These are phyloP conservation scores for Stenotaenia linearis DNA, from an alignment of 2,888 invertebrate genomes.

Conservation along the genomic window DNA sequence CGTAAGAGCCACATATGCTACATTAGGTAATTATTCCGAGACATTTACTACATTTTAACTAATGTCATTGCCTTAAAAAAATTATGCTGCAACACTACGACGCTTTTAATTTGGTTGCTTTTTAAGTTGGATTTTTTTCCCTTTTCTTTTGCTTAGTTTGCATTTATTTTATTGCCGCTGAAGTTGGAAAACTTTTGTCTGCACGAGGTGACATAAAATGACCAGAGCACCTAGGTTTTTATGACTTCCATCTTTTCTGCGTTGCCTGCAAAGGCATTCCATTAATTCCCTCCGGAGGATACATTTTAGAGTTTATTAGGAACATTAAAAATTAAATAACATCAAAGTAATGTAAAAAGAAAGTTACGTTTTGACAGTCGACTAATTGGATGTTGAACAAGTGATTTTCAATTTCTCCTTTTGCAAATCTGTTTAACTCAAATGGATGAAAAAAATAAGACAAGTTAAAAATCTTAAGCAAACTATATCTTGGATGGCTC, in stretches of 20 bases:
- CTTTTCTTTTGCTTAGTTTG: not conserved
- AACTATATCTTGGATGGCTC: not conserved
- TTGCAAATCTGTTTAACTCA: not conserved
- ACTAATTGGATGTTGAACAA: not conserved
- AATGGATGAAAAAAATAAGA: not conserved
- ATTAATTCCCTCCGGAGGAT: constrained; percentile 1
- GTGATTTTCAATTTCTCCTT: not conserved
- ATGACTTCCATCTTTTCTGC: not conserved
- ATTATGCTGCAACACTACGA: not conserved
- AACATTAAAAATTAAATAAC: constrained; percentile 5
- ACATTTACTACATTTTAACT: constrained; percentile 12
- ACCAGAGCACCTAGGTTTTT: not conserved
- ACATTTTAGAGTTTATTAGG: constrained; percentile 10
- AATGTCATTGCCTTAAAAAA: not conserved
- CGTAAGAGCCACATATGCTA: not conserved
- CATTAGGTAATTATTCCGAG: not conserved
- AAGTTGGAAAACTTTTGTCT: constrained; percentile 1
- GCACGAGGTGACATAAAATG: constrained; percentile 3
- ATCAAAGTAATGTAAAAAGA: not conserved
- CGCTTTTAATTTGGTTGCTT: constrained; percentile 7
- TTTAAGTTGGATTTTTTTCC: not conserved
- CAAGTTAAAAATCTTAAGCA: not conserved
- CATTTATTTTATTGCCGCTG: not conserved
- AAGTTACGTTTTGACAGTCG: not conserved
- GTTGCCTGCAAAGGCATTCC: not conserved